Evolutionary conservation across 2,888 invertebrate species (phyloP), one percentile per base, ranked within the genome.

Genomic region (Spicauda simplicius): DNA sequence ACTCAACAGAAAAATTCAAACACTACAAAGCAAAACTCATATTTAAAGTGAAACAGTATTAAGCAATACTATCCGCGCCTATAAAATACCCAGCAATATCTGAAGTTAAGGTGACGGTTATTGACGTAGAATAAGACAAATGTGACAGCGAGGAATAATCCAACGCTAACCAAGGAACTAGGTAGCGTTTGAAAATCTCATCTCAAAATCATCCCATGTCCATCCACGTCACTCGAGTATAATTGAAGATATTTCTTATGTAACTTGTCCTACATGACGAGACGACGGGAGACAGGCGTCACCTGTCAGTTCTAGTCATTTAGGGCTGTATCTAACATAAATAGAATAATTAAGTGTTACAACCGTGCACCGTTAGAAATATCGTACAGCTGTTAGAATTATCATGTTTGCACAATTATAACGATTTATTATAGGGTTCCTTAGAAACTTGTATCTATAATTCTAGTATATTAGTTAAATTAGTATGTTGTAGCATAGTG

Each of bases 221-320:
- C 37, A 20, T 65, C 58, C 30, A 58, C 41, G 53, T 65, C 64
- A 59, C 25, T 59, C 53, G 41, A 53, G 12, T 58, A 14, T 37
- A 58, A 65, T 53, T 58, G 58, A 64, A 64, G 64, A 57, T 60
- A 58, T 52, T 65, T 58, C 64, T 54, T 45, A 65, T 65, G 58
- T 59, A 65, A 59, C 54, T 19, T 65, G 45, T 59, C 41, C 11
- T 25, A 37, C 53, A 37, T 37, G 59, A 54, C 16, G 30, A 11
- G 54, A 50, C 20, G 54, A 50, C 18, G 1, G 33, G 20, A n/a
- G 59, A 59, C 59, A 59, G 59, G 45, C 20, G 59, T 59, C 48
- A 50, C 48, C 59, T 59, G 59, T 50, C 59, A 5, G 45, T 59
- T 30, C 25, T 20, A 58, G 16, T 16, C 48, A 59, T 59, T 59